Base-by-base conservation (phyloP, 2,888 invertebrate species). In the Polia nebulosa region DNA sequence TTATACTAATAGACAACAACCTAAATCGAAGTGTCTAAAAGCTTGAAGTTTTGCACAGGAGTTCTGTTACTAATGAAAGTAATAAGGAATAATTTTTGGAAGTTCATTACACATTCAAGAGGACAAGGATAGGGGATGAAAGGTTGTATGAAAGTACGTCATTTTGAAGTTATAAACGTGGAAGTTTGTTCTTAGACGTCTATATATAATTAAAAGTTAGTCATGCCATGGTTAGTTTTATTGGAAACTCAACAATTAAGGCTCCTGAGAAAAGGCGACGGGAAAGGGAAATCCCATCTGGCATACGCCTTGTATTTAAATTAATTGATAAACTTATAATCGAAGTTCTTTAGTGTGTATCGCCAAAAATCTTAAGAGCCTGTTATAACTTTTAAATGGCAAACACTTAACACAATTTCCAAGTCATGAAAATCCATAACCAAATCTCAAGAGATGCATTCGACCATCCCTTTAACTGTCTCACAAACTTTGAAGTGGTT, bases 401-500 rank as follows among this genome's bases (percentile, higher is more conserved):
- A 5, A 71, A 11, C 27, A 9, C 11, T 41, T 6, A 36, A 62
- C 15, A 13, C 13, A 5, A 73, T 49, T 39, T 15, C 34, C 2
- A 17, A 32, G 13, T 3, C 22, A 36, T 32, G 25, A 73, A 32
- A 47, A 22, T 44, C 11, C 1, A 8, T 22, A 20, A n/a, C 0
- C 20, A 44, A 22, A 17, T 45, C 29, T 13, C 44, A 36, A 22
- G 66, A 13, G 27, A 15, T 6, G 1, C 13, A 29, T 22, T 15
- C 3, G 27, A 27, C 3, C 13, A 0, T 17, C 7, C 17, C 9
- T 32, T 41, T 44, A 45, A 22, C 41, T 22, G 27, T 41, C 22
- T 15, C 17, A n/a, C 41, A 27, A 41, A 74, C 41, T 64, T 72
- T 29, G 3, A 44, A 41, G 1, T 29, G 36, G 29, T 63, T 62